Percentiles rank a stretch among this genome's conserved stretches.
phyloP scores from a whole-genome alignment of 2,888 invertebrate species.

The Blastobasis adustella region DNA sequence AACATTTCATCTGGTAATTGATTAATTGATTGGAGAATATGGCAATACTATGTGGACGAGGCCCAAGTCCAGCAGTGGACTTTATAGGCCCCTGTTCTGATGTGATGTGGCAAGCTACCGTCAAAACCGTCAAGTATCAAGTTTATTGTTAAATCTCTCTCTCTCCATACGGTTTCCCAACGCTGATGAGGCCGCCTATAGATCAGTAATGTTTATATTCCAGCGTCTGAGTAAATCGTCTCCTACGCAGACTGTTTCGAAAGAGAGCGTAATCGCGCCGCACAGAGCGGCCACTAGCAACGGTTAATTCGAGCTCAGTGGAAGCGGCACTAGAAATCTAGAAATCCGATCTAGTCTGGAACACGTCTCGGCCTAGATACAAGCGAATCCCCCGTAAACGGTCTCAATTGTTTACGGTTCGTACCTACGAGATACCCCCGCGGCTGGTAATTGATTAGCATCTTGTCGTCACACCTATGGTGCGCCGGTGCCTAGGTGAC shows the following conservation, averaged over 20 bases:
- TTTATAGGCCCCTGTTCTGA: too few relatives aligned
- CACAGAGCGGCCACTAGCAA: slow-evolving; percentile 20
- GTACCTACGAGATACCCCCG: background rate
- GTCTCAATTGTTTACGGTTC: slow-evolving; percentile 23
- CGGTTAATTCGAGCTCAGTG: slow-evolving; percentile 27
- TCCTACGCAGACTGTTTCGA: slow-evolving; percentile 6
- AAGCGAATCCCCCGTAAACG: slow-evolving; percentile 15
- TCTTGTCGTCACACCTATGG: too few relatives aligned
- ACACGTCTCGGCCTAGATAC: slow-evolving; percentile 36
- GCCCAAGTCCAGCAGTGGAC: too few relatives aligned
- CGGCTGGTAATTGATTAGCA: background rate
- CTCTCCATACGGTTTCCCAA: background rate
- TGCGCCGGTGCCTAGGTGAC: too few relatives aligned
- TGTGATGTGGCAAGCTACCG: too few relatives aligned
- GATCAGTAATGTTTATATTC: background rate
- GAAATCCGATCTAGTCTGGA: slow-evolving; percentile 42
- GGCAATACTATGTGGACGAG: too few relatives aligned
- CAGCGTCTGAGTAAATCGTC: background rate
- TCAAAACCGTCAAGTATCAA: too few relatives aligned
- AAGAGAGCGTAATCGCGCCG: slow-evolving; percentile 19
- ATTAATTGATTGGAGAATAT: too few relatives aligned
- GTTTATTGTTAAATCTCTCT: background rate
- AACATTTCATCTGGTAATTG: too few relatives aligned
- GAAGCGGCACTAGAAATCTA: slow-evolving; percentile 42
- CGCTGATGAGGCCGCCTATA: background rate